A percentile compares a stretch with the other conserved stretches of the same genome.
Evolutionary conservation across 1,140 invertebrate genomes (phyloP).

Genomic region (Oncopodura yosiiana): DNA sequence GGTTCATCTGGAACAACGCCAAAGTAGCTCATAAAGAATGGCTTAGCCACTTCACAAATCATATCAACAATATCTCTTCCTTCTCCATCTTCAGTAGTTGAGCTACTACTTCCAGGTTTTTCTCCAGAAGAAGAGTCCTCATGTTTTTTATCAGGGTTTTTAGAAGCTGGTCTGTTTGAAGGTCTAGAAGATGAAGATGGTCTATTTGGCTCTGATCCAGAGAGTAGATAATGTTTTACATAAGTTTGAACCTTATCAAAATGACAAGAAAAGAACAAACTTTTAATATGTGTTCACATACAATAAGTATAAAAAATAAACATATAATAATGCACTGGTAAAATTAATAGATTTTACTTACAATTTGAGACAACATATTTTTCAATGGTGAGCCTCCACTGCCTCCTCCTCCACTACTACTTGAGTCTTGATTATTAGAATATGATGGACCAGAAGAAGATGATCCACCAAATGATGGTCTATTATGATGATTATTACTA

Average conservation of each 20-base stretch:
- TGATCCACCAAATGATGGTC: neutral
- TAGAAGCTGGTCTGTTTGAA: neutral
- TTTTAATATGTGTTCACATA: no score
- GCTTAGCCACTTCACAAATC: conserved; percentile 34
- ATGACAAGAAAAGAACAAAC: no score
- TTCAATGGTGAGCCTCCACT: conserved; percentile 4
- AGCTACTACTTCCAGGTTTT: neutral
- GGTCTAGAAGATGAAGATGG: conserved; percentile 16
- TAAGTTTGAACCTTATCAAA: conserved; percentile 32
- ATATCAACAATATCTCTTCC: conserved; percentile 30
- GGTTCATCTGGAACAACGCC: conserved; percentile 29
- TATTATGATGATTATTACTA: no score
- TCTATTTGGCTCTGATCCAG: conserved; percentile 2
- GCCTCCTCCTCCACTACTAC: neutral
- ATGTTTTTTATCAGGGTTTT: neutral
- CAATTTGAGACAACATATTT: conserved; percentile 18
- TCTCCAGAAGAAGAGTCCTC: neutral
- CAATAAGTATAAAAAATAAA: no score
- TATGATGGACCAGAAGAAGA: neutral
- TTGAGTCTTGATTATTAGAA: neutral
- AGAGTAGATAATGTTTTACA: conserved; percentile 26
- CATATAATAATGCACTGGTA: no score
- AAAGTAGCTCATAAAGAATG: conserved; percentile 35
- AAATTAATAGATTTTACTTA: no score
- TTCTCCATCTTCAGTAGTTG: neutral